Evolutionary conservation across 1,140 invertebrate species (phyloP).

Genomic region (Heliothis subflexa): DNA sequence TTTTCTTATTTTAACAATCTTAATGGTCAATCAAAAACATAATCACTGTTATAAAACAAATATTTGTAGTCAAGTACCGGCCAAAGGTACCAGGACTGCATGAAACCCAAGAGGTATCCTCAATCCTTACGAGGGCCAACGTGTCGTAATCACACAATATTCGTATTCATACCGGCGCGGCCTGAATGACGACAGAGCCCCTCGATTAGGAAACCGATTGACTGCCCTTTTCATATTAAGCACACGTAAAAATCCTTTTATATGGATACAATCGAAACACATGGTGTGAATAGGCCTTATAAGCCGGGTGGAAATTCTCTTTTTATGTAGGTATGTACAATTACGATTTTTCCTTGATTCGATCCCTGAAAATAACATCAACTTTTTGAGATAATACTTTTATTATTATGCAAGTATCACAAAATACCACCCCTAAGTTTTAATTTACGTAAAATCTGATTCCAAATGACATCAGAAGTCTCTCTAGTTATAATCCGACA

Average conservation of each 20-base stretch:
- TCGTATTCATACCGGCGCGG: constrained; percentile 45
- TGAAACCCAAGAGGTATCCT: constrained; percentile 14
- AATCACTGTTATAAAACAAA: too few species aligned
- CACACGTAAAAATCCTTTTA: constrained; percentile 41
- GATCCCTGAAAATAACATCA: too few species aligned
- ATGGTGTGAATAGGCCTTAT: constrained; percentile 14
- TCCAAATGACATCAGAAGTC: constrained; percentile 18
- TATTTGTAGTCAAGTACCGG: too few species aligned
- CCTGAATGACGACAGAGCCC: constrained; percentile 39
- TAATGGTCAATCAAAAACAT: too few species aligned
- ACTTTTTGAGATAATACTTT: too few species aligned
- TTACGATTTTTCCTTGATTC: too few species aligned
- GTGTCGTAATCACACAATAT: constrained; percentile 40
- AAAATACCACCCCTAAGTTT: not conserved
- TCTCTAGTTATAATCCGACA: constrained; percentile 29
- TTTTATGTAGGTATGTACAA: not conserved
- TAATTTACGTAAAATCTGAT: constrained; percentile 8
- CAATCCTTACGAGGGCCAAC: constrained; percentile 26
- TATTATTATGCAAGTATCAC: not conserved
- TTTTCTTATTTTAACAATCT: too few species aligned
- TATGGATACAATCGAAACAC: constrained; percentile 35
- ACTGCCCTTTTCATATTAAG: constrained; percentile 39
- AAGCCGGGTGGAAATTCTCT: not conserved
- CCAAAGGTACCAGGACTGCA: constrained; percentile 2
- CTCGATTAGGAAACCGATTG: constrained; percentile 48